These are phyloP conservation scores for Homarus americanus DNA, from an alignment of 1,140 invertebrate species.

Conservation along the genomic window DNA sequence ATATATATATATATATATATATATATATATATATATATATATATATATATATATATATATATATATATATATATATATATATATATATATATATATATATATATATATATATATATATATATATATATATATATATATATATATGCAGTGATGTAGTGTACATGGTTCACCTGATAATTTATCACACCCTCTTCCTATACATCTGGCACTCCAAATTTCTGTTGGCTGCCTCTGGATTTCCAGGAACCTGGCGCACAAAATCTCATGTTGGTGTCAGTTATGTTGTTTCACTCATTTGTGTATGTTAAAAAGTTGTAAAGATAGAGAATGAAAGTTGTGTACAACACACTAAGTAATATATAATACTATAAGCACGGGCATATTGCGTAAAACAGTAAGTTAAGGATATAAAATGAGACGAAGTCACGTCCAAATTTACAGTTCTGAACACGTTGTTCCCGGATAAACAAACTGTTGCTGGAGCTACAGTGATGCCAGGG, in stretches of 20 bases:
- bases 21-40: too few relatives aligned
- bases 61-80: too few relatives aligned
- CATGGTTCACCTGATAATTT: background rate
- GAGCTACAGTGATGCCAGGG: conserved; percentile 21
- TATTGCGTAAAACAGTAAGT: background rate
- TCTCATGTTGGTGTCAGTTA: background rate
- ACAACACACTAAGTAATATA: too few relatives aligned
- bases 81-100: too few relatives aligned
- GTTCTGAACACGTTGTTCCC: conserved; percentile 20
- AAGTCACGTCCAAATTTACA: background rate
- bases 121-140: too few relatives aligned
- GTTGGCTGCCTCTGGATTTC: conserved; percentile 38
- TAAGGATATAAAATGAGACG: background rate
- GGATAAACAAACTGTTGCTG: conserved; percentile 62
- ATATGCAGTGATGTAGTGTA: too few relatives aligned
- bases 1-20: too few relatives aligned
- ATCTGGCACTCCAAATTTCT: conserved; percentile 38
- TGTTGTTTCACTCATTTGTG: background rate
- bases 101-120: too few relatives aligned
- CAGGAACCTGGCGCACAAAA: conserved; percentile 10
- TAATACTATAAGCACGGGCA: background rate
- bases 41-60: too few relatives aligned
- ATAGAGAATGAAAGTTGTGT: too few relatives aligned
- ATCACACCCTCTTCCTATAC: conserved; percentile 1
- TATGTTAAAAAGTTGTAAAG: too few relatives aligned